Evolutionary conservation across 2,113 vertebrate species (phyloP), one percentile per base, ranked within the genome.

Genomic region (Ceyx melanurus): DNA sequence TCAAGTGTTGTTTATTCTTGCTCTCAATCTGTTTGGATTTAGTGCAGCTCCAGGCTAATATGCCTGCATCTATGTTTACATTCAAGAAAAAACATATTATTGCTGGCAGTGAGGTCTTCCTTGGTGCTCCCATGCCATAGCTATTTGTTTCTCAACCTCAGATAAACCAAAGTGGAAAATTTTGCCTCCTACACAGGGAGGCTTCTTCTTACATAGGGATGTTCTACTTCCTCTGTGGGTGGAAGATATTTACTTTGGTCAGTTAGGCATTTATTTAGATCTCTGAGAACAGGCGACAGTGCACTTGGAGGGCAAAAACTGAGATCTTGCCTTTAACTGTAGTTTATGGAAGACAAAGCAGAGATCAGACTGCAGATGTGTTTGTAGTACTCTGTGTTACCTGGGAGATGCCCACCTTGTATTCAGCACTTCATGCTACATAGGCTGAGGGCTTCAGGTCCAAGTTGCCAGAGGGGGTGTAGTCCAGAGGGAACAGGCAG

Each of bases 21-120:
- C 33, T 70, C 67, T 80, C 62, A 64, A 28, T 82, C 78, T 88
- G 62, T 87, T 92, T 94, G 62, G 53, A 33, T 91, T 89, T 85
- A 82, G 43, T 61, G 81, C 16, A 22, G 23, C 62, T 84, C 93
- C 89, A 89, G 37, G 77, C 51, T 89, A 89, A 53, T 71, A n/a
- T 57, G 45, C n/a, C 80, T 11, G 62, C 95, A 94, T 76, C 84
- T 95, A 84, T 95, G 87, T 92, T 94, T 92, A 73, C n/a, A 23
- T 75, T 89, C 66, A 26, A 78, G 79, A 45, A 54, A 85, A 40
- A 53, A 74, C 67, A 48, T 9, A 7, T 26, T 65, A 37, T 13
- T 73, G 40, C 31, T 67, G 29, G 29, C 45, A 40, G 15, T 45
- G 40, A 60, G 17, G n/a, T 45, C 45, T 92, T 77, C 60, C 53